phyloP scores from a whole-genome alignment of 2,888 invertebrate species.

The Thereva nobilitata region DNA sequence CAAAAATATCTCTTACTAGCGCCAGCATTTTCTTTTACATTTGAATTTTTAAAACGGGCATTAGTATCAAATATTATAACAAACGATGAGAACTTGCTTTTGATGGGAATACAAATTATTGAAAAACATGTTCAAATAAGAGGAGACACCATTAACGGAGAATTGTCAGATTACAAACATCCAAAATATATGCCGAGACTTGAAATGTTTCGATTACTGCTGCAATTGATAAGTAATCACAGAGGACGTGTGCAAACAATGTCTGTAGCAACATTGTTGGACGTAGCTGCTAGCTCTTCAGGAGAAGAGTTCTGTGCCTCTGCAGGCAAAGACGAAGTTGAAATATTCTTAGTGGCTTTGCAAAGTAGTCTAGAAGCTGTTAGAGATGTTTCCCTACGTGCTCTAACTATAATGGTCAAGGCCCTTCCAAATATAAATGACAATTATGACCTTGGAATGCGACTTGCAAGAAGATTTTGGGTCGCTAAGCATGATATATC shows the following conservation, averaged over 20 bases:
- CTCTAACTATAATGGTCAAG: slow-evolving; percentile 67
- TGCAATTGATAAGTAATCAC: slow-evolving; percentile 74
- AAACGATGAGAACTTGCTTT: slow-evolving; percentile 63
- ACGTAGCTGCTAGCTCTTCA: slow-evolving; percentile 76
- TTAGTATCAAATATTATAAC: slow-evolving; percentile 59
- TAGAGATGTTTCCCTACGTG: slow-evolving; percentile 78
- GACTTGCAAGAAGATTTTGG: slow-evolving; percentile 76
- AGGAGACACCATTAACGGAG: slow-evolving; percentile 53
- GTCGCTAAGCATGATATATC: slow-evolving; percentile 80
- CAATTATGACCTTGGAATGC: slow-evolving; percentile 64
- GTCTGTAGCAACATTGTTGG: slow-evolving; percentile 78
- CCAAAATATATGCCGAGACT: slow-evolving; percentile 79
- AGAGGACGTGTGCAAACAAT: slow-evolving; percentile 75
- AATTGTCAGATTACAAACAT: slow-evolving; percentile 64
- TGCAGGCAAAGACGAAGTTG: slow-evolving; percentile 72
- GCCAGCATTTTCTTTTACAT: slow-evolving; percentile 81
- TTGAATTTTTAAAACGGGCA: slow-evolving; percentile 74
- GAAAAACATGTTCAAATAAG: slow-evolving; percentile 74
- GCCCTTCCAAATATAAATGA: slow-evolving; percentile 67
- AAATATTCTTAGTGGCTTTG: slow-evolving; percentile 74
- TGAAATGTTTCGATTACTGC: slow-evolving; percentile 78
- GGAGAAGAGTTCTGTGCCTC: slow-evolving; percentile 67
- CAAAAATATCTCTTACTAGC: slow-evolving; percentile 56
- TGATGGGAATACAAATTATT: slow-evolving; percentile 68
- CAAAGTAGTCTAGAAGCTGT: slow-evolving; percentile 72